A percentile compares a stretch with the other conserved stretches of the same genome.
Evolutionary conservation across 2,113 vertebrate genomes (phyloP).

Genomic region (Gadus macrocephalus): DNA sequence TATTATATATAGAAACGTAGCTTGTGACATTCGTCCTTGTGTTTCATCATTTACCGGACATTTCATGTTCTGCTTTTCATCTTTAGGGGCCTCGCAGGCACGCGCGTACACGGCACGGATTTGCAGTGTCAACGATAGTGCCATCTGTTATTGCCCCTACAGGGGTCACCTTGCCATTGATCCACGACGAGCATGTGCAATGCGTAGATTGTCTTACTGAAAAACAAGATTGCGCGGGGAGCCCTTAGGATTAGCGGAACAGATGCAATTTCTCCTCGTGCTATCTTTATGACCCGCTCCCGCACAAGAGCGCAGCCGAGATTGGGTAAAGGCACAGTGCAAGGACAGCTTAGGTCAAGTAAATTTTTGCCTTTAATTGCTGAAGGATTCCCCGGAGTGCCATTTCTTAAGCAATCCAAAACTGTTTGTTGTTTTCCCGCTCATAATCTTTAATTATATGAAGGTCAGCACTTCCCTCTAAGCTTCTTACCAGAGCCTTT

Average conservation of each 20-base stretch:
- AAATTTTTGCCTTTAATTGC: conserved; percentile 73
- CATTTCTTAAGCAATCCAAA: conserved; percentile 61
- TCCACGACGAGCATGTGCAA: conserved; percentile 41
- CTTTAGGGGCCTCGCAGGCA: background rate
- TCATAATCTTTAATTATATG: conserved; percentile 69
- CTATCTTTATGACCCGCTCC: conserved; percentile 57
- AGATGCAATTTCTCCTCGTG: conserved; percentile 11
- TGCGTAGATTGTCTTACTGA: conserved; percentile 52
- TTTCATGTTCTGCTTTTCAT: background rate
- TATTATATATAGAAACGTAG: too few relatives aligned
- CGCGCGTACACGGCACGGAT: conserved; percentile 35
- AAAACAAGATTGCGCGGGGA: conserved; percentile 36
- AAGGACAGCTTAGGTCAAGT: conserved; percentile 69
- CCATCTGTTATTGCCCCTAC: conserved; percentile 26
- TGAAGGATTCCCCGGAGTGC: conserved; percentile 55
- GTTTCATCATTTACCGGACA: too few relatives aligned
- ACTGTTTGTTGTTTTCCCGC: conserved; percentile 64
- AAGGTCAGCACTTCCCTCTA: conserved; percentile 67
- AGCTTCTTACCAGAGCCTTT: conserved; percentile 64
- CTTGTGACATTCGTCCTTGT: too few relatives aligned
- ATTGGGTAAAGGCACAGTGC: conserved; percentile 23
- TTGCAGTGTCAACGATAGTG: conserved; percentile 36
- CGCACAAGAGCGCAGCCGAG: conserved; percentile 27
- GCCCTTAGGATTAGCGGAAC: conserved; percentile 37
- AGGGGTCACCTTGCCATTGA: conserved; percentile 61